A percentile compares a stretch with the other conserved stretches of the same genome.
Conservation (phyloP, 2,113 vertebrate species). For the Rhinopomastus cyanomelas region DNA sequence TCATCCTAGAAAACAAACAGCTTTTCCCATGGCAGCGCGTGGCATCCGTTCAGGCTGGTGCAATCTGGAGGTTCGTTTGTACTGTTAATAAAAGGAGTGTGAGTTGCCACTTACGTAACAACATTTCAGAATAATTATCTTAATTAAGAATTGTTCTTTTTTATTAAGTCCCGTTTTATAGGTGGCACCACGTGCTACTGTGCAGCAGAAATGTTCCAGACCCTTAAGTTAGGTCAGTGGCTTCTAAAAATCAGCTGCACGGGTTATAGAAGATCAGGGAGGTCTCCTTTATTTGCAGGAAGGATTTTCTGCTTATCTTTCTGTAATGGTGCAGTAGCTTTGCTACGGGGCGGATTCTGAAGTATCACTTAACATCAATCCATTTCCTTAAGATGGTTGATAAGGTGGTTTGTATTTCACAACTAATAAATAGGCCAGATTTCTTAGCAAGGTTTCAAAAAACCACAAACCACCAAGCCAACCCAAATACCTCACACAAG, state of each 20-base stretch:
- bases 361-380: conserved; percentile 73
- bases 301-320: conserved; percentile 73
- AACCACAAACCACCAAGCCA: neutral
- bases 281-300: conserved; percentile 38
- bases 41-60: neutral
- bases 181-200: neutral
- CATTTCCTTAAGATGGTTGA: conserved; percentile 74
- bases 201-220: neutral
- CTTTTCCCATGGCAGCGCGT: neutral
- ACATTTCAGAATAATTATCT: neutral
- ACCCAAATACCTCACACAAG: rapidly evolving
- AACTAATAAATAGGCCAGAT: conserved; percentile 61
- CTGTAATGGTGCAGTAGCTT: conserved; percentile 48
- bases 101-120: neutral
- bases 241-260: neutral
- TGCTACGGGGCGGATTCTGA: conserved; percentile 69
- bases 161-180: neutral
- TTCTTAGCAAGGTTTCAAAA: conserved; percentile 34
- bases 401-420: conserved; percentile 67
- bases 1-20: neutral
- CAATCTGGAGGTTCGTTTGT: neutral
- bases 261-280: conserved; percentile 1
- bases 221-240: neutral
- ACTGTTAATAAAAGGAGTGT: neutral
- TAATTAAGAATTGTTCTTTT: neutral